Percentiles rank a stretch among this genome's conserved stretches.
Evolutionary conservation across 2,888 invertebrate species (phyloP).

Genomic region (Amaurobius ferox): DNA sequence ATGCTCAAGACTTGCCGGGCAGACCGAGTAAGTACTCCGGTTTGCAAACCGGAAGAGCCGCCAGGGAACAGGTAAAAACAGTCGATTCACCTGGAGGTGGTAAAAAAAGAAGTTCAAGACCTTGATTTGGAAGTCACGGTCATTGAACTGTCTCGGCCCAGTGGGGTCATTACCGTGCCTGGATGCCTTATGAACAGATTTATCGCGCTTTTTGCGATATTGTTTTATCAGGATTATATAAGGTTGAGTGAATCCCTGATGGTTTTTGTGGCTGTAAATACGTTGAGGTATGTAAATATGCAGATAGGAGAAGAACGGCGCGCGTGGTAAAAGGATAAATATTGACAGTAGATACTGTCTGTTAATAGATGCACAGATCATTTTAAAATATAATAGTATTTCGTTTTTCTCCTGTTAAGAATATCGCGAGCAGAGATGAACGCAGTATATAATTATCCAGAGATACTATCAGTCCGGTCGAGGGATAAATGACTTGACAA

Average conservation of each 20-base stretch:
- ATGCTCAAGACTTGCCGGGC: constrained; percentile 20
- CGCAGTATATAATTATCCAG: too few species aligned
- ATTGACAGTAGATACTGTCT: too few species aligned
- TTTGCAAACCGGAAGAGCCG: constrained; percentile 49
- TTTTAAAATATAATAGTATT: too few species aligned
- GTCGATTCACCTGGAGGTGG: constrained; percentile 20
- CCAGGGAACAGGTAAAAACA: constrained; percentile 37
- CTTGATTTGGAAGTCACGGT: constrained; percentile 60
- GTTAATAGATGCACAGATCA: too few species aligned
- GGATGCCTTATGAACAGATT: constrained; percentile 22
- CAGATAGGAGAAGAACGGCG: too few species aligned
- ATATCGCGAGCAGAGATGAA: too few species aligned
- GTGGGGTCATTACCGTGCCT: constrained; percentile 48
- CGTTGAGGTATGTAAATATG: too few species aligned
- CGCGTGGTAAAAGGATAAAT: not conserved
- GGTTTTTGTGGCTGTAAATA: too few species aligned
- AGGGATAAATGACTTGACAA: too few species aligned
- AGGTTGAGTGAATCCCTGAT: not conserved
- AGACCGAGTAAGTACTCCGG: not conserved
- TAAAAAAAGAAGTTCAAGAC: constrained; percentile 63
- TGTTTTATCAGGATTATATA: not conserved
- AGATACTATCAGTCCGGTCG: too few species aligned
- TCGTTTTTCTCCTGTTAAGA: too few species aligned
- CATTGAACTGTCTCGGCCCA: constrained; percentile 58
- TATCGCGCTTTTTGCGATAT: constrained; percentile 44